phyloP scores from a whole-genome alignment of 2,797 vertebrate genomes.

The Aphelocoma californica region DNA sequence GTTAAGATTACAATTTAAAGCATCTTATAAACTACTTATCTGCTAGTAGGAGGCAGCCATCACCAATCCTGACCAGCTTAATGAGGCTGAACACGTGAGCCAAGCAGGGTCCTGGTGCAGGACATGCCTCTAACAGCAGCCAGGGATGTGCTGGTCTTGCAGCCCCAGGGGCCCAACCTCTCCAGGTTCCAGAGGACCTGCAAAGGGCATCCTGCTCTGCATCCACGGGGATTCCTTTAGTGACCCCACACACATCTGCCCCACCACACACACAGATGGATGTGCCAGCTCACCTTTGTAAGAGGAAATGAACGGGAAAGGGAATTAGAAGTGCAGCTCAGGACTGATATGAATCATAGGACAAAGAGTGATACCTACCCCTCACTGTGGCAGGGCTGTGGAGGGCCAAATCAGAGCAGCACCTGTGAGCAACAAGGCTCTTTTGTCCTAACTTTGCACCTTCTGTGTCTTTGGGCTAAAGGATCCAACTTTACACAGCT shows the following conservation, averaged over 20 bases:
- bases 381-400: background rate
- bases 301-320: background rate
- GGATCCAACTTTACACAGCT: background rate
- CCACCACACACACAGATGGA: background rate
- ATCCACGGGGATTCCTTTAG: background rate
- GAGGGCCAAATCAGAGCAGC: background rate
- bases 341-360: background rate
- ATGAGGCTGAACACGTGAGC: background rate
- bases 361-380: background rate
- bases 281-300: background rate
- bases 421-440: background rate
- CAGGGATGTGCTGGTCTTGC: background rate
- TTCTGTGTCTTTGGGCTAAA: background rate
- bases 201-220: background rate
- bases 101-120: background rate
- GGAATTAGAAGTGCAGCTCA: background rate
- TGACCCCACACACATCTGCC: background rate
- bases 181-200: conserved; percentile 12
- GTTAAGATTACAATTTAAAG: background rate
- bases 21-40: conserved; percentile 16
- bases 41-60: conserved; percentile 3
- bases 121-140: background rate
- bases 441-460: background rate
- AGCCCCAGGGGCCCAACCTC: background rate
- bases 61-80: background rate